A percentile compares a stretch with the other conserved stretches of the same genome.
These are phyloP conservation scores for Apis mellifera DNA, from an alignment of 1,140 invertebrate species.

Conservation along the genomic window Amel_HAv3.1 CM009937.2:1146501-1147000, in stretches of 20 bases:
- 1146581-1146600: too few species aligned
- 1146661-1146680: too few species aligned
- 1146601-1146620: too few species aligned
- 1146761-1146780: not conserved
- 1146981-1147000: not conserved
- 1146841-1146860: conserved; percentile 71
- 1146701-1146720: too few species aligned
- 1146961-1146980: not conserved
- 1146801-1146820: conserved; percentile 49
- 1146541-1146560: too few species aligned
- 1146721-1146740: too few species aligned
- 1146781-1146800: conserved; percentile 24
- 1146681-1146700: too few species aligned
- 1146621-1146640: too few species aligned
- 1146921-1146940: conserved; percentile 75
- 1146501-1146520: too few species aligned
- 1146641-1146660: too few species aligned
- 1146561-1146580: too few species aligned
- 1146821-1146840: conserved; percentile 78
- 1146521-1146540: too few species aligned
- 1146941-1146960: conserved; percentile 69
- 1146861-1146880: conserved; percentile 59
- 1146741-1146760: not conserved
- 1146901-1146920: conserved; percentile 81
- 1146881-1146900: conserved; percentile 58